Conservation (phyloP, 2,888 invertebrate genomes). For the Drosophila infuscata region DNA sequence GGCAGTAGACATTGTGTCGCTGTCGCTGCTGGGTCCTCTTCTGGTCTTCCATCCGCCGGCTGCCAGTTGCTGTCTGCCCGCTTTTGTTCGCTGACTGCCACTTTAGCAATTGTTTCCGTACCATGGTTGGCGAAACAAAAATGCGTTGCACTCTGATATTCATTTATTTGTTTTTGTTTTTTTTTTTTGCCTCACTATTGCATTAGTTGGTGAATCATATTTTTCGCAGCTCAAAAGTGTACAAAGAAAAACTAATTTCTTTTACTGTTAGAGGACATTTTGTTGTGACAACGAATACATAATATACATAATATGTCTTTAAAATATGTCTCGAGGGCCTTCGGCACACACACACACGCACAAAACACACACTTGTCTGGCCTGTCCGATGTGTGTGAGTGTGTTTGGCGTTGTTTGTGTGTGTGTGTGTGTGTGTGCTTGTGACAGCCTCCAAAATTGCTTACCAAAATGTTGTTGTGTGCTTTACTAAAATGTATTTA, state of each 20-base stretch:
- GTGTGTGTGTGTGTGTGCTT: slow-evolving; percentile 28
- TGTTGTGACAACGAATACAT: slow-evolving; percentile 67
- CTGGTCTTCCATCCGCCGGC: slow-evolving; percentile 5
- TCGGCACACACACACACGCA: slow-evolving; percentile 10
- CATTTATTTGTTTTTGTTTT: slow-evolving; percentile 8
- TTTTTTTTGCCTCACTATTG: slow-evolving; percentile 40
- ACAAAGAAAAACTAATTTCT: slow-evolving; percentile 63
- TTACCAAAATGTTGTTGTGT: slow-evolving; percentile 25
- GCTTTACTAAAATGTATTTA: slow-evolving; percentile 58
- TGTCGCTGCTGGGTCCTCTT: slow-evolving; percentile 14
- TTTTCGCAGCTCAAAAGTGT: slow-evolving; percentile 39
- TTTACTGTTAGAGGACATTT: slow-evolving; percentile 49
- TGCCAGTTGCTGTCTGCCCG: slow-evolving; percentile 26
- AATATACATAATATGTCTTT: slow-evolving; percentile 47
- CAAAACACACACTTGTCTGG: slow-evolving; percentile 21
- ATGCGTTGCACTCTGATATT: slow-evolving; percentile 35
- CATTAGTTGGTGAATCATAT: slow-evolving; percentile 32
- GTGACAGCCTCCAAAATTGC: slow-evolving; percentile 43
- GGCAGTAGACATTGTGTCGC: slow-evolving; percentile 64
- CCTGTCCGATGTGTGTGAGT: slow-evolving; percentile 12
- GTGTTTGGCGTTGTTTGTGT: slow-evolving; percentile 3
- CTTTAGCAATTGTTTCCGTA: slow-evolving; percentile 41
- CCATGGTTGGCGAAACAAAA: slow-evolving; percentile 34
- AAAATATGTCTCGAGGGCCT: slow-evolving; percentile 18
- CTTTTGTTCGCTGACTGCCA: slow-evolving; percentile 21